Evolutionary conservation across 2,888 invertebrate genomes (phyloP).

Genomic region (Campaea margaritaria): DNA sequence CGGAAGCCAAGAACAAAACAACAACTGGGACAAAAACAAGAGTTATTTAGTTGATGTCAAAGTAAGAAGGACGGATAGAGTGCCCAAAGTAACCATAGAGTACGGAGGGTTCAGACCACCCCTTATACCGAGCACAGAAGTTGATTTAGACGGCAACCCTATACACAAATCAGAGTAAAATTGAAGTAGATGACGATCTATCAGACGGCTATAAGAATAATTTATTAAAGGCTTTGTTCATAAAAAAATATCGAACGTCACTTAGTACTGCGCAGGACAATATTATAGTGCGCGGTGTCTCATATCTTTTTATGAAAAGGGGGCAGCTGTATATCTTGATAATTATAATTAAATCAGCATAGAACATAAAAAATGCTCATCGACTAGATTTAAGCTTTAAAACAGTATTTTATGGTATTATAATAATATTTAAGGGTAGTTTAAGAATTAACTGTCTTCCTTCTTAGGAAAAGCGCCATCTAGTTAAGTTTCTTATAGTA

Average conservation of each 20-base stretch:
- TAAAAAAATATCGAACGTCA: too few species aligned
- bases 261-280: too few species aligned
- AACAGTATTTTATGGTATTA: constrained; percentile 26
- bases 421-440: constrained; percentile 7
- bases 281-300: too few species aligned
- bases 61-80: constrained; percentile 84
- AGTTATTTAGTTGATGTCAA: constrained; percentile 69
- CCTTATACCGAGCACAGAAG: constrained; percentile 91
- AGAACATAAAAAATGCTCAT: too few species aligned
- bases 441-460: constrained; percentile 1
- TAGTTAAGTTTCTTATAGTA: constrained; percentile 39
- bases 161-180: constrained; percentile 65
- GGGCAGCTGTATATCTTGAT: too few species aligned
- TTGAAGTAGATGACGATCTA: background rate
- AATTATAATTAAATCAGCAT: too few species aligned
- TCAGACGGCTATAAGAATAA: too few species aligned
- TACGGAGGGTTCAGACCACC: constrained; percentile 94
- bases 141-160: constrained; percentile 90
- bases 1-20: constrained; percentile 53
- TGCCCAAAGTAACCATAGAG: constrained; percentile 85
- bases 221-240: too few species aligned
- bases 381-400: constrained; percentile 11
- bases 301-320: too few species aligned
- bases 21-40: constrained; percentile 58
- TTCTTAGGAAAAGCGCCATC: constrained; percentile 35